A percentile compares a stretch with the other conserved stretches of the same genome.
phyloP scores from a whole-genome alignment of 2,888 invertebrate species.

The Odontocolon sp. region DNA sequence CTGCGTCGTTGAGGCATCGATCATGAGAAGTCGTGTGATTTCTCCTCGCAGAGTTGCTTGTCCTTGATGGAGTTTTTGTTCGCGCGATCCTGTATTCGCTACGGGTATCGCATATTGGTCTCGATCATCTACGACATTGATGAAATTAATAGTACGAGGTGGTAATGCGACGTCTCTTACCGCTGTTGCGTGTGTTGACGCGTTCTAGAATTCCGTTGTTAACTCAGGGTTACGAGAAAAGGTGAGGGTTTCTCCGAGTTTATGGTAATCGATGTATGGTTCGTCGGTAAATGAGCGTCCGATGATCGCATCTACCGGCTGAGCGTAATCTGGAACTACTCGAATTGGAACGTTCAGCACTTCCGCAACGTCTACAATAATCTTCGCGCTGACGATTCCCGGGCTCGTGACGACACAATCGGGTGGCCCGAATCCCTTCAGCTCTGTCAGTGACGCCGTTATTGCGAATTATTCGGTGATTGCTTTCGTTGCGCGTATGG shows the following conservation, averaged over 20 bases:
- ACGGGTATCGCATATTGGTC: background rate
- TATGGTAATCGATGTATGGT: background rate
- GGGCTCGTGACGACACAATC: background rate
- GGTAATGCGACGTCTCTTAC: background rate
- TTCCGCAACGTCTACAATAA: background rate
- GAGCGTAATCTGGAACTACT: constrained; percentile 5
- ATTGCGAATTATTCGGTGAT: background rate
- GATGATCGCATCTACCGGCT: background rate
- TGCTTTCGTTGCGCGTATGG: background rate
- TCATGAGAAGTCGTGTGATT: background rate
- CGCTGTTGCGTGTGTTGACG: background rate
- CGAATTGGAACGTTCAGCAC: background rate
- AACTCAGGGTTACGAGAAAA: background rate
- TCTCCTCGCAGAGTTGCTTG: background rate
- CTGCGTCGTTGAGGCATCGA: background rate
- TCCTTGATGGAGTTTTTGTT: background rate
- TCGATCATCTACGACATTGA: background rate
- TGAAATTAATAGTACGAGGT: background rate
- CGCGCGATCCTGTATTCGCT: background rate
- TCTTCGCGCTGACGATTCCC: background rate
- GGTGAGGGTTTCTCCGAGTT: background rate
- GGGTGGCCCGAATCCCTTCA: constrained; percentile 22
- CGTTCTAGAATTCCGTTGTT: background rate
- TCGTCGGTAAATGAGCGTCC: constrained; percentile 28
- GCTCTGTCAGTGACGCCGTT: too few relatives aligned